These are phyloP conservation scores for Tichodroma muraria DNA, from an alignment of 2,113 vertebrate genomes.

Conservation along the genomic window DNA sequence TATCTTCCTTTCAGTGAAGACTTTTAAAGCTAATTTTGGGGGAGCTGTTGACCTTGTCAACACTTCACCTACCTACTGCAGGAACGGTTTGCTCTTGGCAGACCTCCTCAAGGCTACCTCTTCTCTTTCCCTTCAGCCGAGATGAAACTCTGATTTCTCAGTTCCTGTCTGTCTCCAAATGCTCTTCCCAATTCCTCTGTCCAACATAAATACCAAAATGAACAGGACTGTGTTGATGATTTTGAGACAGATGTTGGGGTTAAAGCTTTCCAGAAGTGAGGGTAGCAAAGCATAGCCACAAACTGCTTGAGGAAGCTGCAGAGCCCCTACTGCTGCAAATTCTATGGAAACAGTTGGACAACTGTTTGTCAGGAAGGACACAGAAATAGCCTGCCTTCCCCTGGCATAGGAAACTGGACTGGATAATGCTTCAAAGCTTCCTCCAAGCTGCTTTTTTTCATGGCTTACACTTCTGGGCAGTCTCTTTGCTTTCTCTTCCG, in stretches of 20 bases:
- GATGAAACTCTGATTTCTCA: background rate
- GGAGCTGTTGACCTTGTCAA: background rate
- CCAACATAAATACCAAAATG: background rate
- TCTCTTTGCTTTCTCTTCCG: background rate
- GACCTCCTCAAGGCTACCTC: background rate
- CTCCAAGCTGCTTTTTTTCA: background rate
- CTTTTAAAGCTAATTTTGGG: background rate
- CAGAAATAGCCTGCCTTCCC: background rate
- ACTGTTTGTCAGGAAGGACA: background rate
- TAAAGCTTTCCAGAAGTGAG: background rate
- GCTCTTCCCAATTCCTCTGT: background rate
- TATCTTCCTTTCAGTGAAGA: background rate
- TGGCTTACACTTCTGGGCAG: background rate
- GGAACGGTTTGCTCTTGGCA: background rate
- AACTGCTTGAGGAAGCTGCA: background rate
- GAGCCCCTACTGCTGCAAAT: background rate
- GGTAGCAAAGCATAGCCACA: background rate
- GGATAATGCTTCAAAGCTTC: background rate
- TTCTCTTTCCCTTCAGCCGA: background rate
- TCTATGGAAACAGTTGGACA: background rate
- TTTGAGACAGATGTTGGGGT: background rate
- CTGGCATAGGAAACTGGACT: background rate
- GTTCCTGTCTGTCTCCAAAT: background rate
- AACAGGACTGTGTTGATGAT: background rate
- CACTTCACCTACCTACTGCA: background rate